Base-by-base conservation (phyloP, 23 tunicate genomes). In the Ascidia mentula region DNA sequence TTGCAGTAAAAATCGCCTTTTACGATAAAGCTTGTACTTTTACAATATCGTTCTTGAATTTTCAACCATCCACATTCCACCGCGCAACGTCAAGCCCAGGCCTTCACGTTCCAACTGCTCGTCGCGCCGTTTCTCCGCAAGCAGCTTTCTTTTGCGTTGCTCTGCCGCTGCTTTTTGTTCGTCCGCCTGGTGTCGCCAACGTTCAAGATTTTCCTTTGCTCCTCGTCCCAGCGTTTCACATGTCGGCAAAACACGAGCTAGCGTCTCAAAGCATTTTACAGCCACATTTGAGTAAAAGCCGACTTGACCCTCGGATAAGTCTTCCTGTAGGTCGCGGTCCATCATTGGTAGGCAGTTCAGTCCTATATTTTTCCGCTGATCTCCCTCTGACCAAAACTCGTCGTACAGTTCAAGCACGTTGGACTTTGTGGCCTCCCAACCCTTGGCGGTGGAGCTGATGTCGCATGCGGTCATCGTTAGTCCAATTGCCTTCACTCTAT, bases 381-480 rank as follows among this genome's bases (percentile, higher is more conserved):
- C 91, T 32, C 97, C 97, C 78, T 91, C 97, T 0, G 74, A 65
- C 90, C 90, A 91, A 78, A 91, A 91, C 71, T 91, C 97, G 40
- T 69, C 32, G 65, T 91, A 86, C 0, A 91, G 46, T 31, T 86
- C 91, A 13, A 38, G 46, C 30, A 91, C 85, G 59, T 79, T 91
- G 20, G 69, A 31, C 60, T 75, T 86, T 18, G 88, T 86, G 7
- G 69, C 80, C 18, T 80, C 72, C 91, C 91, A 91, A 18, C 77
- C 73, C 73, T 91, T 91, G 30, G 97, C 90, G 13, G 80, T 82
- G 12, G 88, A 81, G 73, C 97, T 78, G 36, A 91, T 35, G 60
- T 91, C 97, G 60, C 88, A 85, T 17, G 97, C 80, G 0, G 90
- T 71, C 97, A 91, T 91, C 80, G 82, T 82, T 26, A 91, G 42